Evolutionary conservation across 2,797 vertebrate genomes (phyloP).

Genomic region (Manis javanica): DNA sequence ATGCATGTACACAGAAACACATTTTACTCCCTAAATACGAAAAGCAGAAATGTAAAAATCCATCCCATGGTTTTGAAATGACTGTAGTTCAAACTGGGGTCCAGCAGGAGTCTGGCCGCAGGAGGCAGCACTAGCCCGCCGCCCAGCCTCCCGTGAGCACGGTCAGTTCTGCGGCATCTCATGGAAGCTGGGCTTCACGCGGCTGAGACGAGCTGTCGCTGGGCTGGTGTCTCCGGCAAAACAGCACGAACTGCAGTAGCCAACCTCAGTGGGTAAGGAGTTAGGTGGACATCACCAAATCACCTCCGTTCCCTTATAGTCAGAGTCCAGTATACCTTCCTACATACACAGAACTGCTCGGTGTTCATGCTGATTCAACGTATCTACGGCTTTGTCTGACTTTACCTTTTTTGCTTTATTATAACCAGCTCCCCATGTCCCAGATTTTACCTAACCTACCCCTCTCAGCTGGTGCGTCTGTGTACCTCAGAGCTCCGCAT

Average conservation of each 20-base stretch:
- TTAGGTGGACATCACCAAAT: neutral
- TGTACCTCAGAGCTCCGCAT: neutral
- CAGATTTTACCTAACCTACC: neutral
- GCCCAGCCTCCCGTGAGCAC: rapidly evolving
- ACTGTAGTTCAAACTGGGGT: neutral
- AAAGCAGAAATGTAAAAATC: neutral
- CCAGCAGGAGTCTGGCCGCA: neutral
- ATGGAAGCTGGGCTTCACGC: neutral
- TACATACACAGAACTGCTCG: neutral
- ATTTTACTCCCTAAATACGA: neutral
- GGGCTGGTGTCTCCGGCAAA: neutral
- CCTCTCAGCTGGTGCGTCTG: neutral
- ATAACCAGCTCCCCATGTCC: neutral
- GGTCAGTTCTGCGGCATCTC: neutral
- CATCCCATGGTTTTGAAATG: neutral
- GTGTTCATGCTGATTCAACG: neutral
- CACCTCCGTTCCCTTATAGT: neutral
- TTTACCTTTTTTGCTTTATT: neutral
- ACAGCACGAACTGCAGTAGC: neutral
- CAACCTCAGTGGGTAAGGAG: neutral
- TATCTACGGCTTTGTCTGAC: neutral
- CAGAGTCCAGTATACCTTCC: too few relatives aligned
- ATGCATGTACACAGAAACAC: neutral
- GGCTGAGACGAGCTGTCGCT: neutral
- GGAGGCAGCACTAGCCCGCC: neutral